Base-by-base conservation (phyloP, 2,797 vertebrate genomes). In the Acanthurus tractus region DNA sequence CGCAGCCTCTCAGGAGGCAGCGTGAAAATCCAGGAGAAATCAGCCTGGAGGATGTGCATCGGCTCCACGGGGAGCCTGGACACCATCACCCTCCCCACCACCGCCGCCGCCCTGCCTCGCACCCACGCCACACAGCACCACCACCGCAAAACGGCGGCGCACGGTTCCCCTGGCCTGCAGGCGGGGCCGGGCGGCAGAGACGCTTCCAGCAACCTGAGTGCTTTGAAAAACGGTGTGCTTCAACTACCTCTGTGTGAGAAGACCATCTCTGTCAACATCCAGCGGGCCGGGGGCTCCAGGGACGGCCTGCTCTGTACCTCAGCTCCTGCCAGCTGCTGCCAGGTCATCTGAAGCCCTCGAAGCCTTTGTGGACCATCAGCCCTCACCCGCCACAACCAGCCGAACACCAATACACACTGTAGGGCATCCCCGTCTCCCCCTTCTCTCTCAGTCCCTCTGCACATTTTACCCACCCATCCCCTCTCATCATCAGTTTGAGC, bases 231-330 rank as follows among this genome's bases (percentile, higher is more conserved):
- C 54, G 96, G 93, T 64, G 93, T 99, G 87, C 95, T 99, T 70
- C 98, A 99, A 96, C 98, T 99, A 96, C 98, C 98, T 97, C 98
- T 99, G 89, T 99, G 97, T 58, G 98, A 99, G 94, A 99, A 98
- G 95, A 99, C 96, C 69, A 97, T 99, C 95, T 98, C 97, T 63
- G 97, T 99, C 86, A 99, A 99, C 94, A 99, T 99, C 94, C 97
- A 97, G 94, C 96, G 95, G 17, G 84, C 86, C 2, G 70, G 85
- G 0, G 95, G 93, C 92, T 93, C 97, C 40, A 95, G 96, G 89
- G 98, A 98, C 38, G 96, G 96, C 65, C 96, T 98, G 87, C 96
- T 99, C 77, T 99, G 97, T 80, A 95, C 95, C 86, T 94, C 97
- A 46, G 94, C 95, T 88, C 97, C 96, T 18, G 96, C 96, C 92